These are phyloP conservation scores for Odontomyia ornata DNA, from an alignment of 2,888 invertebrate genomes.

Conservation along the genomic window DNA sequence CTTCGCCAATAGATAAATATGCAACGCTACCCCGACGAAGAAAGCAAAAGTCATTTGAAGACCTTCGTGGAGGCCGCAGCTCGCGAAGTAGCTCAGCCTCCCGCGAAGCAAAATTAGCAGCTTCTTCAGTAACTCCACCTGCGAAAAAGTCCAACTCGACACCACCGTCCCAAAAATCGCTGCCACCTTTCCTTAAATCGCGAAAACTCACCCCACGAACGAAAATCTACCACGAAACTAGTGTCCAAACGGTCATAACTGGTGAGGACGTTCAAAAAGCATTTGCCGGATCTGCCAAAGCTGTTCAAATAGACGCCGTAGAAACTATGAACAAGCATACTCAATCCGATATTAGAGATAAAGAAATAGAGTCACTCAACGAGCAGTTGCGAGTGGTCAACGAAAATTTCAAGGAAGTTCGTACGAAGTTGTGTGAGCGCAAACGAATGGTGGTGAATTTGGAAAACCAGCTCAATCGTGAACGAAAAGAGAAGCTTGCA, in stretches of 20 bases:
- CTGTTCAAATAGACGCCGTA: conserved; percentile 59
- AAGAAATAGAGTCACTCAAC: conserved; percentile 71
- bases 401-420: conserved; percentile 72
- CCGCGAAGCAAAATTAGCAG: conserved; percentile 64
- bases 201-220: conserved; percentile 66
- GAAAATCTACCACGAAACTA: conserved; percentile 82
- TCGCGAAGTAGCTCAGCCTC: conserved; percentile 66
- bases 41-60: conserved; percentile 72
- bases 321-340: conserved; percentile 69
- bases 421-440: conserved; percentile 64
- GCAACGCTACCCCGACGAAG: conserved; percentile 80
- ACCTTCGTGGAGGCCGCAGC: conserved; percentile 61
- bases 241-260: conserved; percentile 79
- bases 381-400: conserved; percentile 68
- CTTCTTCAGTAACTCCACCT: conserved; percentile 58
- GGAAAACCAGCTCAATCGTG: conserved; percentile 72
- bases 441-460: conserved; percentile 66
- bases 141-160: conserved; percentile 55
- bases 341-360: conserved; percentile 73
- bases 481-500: conserved; percentile 76
- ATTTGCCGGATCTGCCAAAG: conserved; percentile 69
- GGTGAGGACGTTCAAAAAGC: conserved; percentile 77
- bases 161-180: conserved; percentile 55
- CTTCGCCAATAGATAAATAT: conserved; percentile 73
- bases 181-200: conserved; percentile 66